Evolutionary conservation across 2,797 vertebrate species (phyloP).

Genomic region (Sebastes alutus): DNA sequence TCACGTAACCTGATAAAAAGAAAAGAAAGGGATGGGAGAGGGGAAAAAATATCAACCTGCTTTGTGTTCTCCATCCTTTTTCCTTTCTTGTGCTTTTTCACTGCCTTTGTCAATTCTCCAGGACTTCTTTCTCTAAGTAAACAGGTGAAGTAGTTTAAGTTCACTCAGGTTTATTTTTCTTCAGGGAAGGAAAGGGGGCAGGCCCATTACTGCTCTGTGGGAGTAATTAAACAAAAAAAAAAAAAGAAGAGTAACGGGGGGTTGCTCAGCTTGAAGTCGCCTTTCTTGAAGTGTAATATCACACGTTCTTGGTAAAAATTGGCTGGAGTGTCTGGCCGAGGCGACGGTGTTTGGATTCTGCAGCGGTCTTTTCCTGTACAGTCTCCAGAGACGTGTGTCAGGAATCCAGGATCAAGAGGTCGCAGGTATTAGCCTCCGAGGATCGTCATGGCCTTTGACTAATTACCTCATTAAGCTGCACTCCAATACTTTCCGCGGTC

Average conservation of each 20-base stretch:
- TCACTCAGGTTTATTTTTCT: conserved; percentile 55
- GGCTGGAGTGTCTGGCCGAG: conserved; percentile 32
- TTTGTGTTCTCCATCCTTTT: conserved; percentile 70
- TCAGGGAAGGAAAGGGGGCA: conserved; percentile 20
- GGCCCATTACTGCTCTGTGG: conserved; percentile 38
- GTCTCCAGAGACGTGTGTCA: conserved; percentile 77
- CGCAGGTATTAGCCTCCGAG: conserved; percentile 82
- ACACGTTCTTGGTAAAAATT: conserved; percentile 54
- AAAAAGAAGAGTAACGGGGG: neutral
- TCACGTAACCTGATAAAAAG: conserved; percentile 82
- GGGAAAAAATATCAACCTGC: conserved; percentile 69
- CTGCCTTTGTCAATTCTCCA: conserved; percentile 60
- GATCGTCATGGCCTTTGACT: conserved; percentile 79
- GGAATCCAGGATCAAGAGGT: conserved; percentile 80
- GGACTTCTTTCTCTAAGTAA: conserved; percentile 67
- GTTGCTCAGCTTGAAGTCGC: conserved; percentile 35
- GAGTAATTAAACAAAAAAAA: conserved; percentile 59
- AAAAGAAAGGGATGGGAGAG: conserved; percentile 65
- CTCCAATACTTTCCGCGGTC: conserved; percentile 73
- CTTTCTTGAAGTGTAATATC: conserved; percentile 63
- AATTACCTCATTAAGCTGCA: conserved; percentile 83
- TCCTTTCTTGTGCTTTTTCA: conserved; percentile 69
- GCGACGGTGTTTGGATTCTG: conserved; percentile 43
- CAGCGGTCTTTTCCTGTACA: conserved; percentile 47
- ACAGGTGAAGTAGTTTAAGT: conserved; percentile 73